Evolutionary conservation across 2,113 vertebrate genomes (phyloP), one percentile per base, ranked within the genome.

Genomic region (Accipiter virgatus): DNA sequence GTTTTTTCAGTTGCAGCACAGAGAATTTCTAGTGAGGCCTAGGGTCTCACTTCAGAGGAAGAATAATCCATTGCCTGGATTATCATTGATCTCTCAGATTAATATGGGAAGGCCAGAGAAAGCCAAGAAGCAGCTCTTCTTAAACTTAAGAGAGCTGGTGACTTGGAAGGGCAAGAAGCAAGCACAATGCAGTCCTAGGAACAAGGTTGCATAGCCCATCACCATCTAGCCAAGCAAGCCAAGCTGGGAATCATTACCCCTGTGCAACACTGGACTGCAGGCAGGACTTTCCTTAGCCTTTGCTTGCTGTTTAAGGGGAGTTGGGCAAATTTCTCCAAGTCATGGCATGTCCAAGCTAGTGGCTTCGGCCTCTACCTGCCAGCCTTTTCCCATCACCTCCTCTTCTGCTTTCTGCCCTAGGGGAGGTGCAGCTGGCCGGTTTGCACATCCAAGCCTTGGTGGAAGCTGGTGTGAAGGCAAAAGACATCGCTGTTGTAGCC

Each of bases 401-500:
- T 59, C 59, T 18, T 65, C 59, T 84, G 52, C 71, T 95, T 18
- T 94, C 25, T 86, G 34, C 78, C 55, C 82, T 97, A 99, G 99
- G 99, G 48, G 99, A 99, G 89, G 99, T 99, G 17, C 98, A 99
- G 78, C 99, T 99, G 36, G 99, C 98, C 9, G 95, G 98, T 32
- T 55, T 99, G 77, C 99, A 99, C 22, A 45, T 99, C 93, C 98
- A 98, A 63, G 98, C 99, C 14, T 97, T 99, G 97, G 98, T 98
- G 83, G 98, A 98, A 0, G 99, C 99, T 7, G 99, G 99, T 2
- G 97, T 99, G 62, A 98, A 97, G 91, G 98, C 99, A 4, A 97
- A 96, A 66, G 99, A 99, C 95, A 98, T 99, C 1, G 99, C 99
- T 1, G 98, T 99, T 62, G 99, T 99, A 81, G 98, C 99, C 0